Conservation (phyloP, 2,888 invertebrate genomes). For the Synergus japonicus region DNA sequence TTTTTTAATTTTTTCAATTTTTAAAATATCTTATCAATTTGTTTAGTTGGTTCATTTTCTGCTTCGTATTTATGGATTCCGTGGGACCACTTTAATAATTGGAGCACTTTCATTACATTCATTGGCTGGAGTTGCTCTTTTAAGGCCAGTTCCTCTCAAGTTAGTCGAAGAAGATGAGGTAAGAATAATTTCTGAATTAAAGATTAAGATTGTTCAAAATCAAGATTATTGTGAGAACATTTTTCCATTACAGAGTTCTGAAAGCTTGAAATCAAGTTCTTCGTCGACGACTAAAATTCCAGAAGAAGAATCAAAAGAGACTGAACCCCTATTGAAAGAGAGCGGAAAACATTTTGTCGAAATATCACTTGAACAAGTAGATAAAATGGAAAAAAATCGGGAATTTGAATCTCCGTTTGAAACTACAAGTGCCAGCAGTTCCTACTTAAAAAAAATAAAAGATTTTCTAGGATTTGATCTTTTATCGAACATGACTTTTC, state of each 20-base stretch:
- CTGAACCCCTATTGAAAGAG: neutral
- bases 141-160: slow-evolving; percentile 80
- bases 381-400: neutral
- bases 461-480: slow-evolving; percentile 65
- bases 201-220: neutral
- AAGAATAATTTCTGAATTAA: neutral
- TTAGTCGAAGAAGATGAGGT: slow-evolving; percentile 34
- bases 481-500: slow-evolving; percentile 60
- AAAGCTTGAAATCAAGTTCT: neutral
- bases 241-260: neutral
- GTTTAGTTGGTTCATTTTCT: slow-evolving; percentile 61
- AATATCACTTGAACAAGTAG: slow-evolving; percentile 1
- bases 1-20: neutral
- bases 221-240: neutral
- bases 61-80: slow-evolving; percentile 59
- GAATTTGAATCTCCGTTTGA: neutral
- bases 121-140: slow-evolving; percentile 80
- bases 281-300: neutral
- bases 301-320: neutral
- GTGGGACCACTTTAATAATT: slow-evolving; percentile 82
- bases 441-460: slow-evolving; percentile 43
- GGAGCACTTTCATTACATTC: slow-evolving; percentile 82
- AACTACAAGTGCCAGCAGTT: neutral
- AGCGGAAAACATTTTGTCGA: neutral
- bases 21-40: neutral